phyloP scores from a whole-genome alignment of 1,140 invertebrate genomes.

The Sarcophaga bullata region DNA sequence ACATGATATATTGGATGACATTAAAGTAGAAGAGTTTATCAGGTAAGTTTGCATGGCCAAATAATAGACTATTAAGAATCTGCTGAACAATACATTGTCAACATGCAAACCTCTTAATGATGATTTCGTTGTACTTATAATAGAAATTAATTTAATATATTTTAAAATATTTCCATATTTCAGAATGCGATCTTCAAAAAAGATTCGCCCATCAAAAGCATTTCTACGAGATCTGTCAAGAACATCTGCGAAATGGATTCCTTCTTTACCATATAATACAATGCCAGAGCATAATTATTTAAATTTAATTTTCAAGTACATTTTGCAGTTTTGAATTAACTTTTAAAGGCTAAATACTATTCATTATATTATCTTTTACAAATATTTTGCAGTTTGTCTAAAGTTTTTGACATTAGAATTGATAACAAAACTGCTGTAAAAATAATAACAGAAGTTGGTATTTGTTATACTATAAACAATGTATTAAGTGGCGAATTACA shows the following conservation, averaged over 20 bases:
- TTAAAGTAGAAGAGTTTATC: not conserved
- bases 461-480: conserved; percentile 34
- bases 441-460: conserved; percentile 29
- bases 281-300: conserved; percentile 29
- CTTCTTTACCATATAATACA: not conserved
- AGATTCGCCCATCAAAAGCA: not conserved
- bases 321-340: no score
- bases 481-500: not conserved
- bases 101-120: no score
- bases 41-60: conserved; percentile 14
- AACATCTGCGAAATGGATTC: not conserved
- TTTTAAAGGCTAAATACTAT: no score
- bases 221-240: conserved; percentile 12
- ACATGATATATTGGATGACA: conserved; percentile 6
- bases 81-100: no score
- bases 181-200: no score
- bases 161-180: not conserved
- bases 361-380: not conserved
- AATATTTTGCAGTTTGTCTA: conserved; percentile 16
- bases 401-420: not conserved
- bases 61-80: no score
- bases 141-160: not conserved
- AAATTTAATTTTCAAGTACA: conserved; percentile 28
- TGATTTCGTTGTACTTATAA: not conserved
- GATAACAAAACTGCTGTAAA: no score